A percentile compares a stretch with the other conserved stretches of the same genome.
phyloP scores from a whole-genome alignment of 2,888 invertebrate species.

The Hemicrepidius hirtus region DNA sequence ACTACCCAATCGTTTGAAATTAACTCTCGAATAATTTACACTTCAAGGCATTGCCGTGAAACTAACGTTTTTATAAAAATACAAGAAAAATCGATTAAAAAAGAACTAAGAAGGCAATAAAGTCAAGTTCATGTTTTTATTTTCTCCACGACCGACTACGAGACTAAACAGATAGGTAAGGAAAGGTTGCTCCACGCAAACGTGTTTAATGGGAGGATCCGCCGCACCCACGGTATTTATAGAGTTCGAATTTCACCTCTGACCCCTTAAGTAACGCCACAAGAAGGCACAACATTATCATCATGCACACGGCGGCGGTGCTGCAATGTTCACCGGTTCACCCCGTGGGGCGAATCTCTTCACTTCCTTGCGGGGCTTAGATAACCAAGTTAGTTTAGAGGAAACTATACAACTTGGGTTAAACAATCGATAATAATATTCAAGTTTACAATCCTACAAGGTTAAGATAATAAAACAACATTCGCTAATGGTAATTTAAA shows the following conservation, averaged over 20 bases:
- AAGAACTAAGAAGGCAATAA: slow-evolving; percentile 20
- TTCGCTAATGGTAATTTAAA: too few relatives aligned
- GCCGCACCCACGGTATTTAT: slow-evolving; percentile 48
- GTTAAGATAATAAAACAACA: too few relatives aligned
- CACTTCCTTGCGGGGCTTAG: slow-evolving; percentile 22
- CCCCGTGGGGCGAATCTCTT: slow-evolving; percentile 35
- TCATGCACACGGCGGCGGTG: slow-evolving; percentile 36
- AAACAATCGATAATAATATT: neutral
- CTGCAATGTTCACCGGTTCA: too few relatives aligned
- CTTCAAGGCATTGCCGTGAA: slow-evolving; percentile 6
- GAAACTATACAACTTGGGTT: slow-evolving; percentile 36
- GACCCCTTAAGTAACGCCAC: slow-evolving; percentile 49
- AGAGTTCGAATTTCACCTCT: slow-evolving; percentile 50
- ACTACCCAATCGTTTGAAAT: too few relatives aligned
- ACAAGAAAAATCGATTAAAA: slow-evolving; percentile 2
- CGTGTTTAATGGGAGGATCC: slow-evolving; percentile 42
- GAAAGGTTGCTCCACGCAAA: slow-evolving; percentile 29
- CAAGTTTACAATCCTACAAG: neutral
- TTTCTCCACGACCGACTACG: slow-evolving; percentile 9
- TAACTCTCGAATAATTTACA: neutral
- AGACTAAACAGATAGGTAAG: slow-evolving; percentile 24
- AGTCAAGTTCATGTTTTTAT: slow-evolving; percentile 31
- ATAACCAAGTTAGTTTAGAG: slow-evolving; percentile 28
- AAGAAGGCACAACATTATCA: slow-evolving; percentile 44
- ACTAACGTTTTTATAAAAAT: neutral